Conservation (phyloP, 2,888 invertebrate genomes). For the Hybos culiciformis region DNA sequence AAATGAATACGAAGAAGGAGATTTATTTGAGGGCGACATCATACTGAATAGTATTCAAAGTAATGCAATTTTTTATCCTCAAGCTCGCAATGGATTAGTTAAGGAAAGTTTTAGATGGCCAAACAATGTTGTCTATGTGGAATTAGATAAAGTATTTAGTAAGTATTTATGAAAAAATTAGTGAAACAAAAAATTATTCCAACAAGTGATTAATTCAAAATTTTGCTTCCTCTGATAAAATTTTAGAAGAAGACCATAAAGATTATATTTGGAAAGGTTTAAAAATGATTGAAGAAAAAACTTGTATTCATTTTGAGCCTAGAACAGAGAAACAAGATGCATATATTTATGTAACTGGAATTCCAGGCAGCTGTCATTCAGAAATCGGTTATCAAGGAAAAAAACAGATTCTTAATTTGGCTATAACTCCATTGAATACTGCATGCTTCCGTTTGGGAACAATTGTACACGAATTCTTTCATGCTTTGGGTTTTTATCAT, state of each 20-base stretch:
- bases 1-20: constrained; percentile 60
- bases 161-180: neutral
- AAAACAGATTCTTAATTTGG: too few relatives aligned
- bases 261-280: constrained; percentile 53
- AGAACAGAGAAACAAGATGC: constrained; percentile 26
- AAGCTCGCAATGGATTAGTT: constrained; percentile 43
- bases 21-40: constrained; percentile 62
- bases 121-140: constrained; percentile 50
- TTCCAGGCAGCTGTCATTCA: too few relatives aligned
- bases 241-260: constrained; percentile 37
- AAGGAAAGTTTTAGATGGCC: constrained; percentile 46
- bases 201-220: neutral
- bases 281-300: constrained; percentile 52
- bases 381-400: too few relatives aligned
- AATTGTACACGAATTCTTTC: too few relatives aligned
- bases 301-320: constrained; percentile 56
- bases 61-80: constrained; percentile 11
- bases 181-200: neutral
- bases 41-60: constrained; percentile 39
- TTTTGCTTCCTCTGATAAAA: neutral
- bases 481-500: too few relatives aligned
- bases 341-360: constrained; percentile 10
- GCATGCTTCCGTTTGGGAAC: too few relatives aligned
- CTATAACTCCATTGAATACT: too few relatives aligned
- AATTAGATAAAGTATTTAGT: constrained; percentile 37